phyloP scores from a whole-genome alignment of 2,797 vertebrate species.

The Lepus townsendii region DNA sequence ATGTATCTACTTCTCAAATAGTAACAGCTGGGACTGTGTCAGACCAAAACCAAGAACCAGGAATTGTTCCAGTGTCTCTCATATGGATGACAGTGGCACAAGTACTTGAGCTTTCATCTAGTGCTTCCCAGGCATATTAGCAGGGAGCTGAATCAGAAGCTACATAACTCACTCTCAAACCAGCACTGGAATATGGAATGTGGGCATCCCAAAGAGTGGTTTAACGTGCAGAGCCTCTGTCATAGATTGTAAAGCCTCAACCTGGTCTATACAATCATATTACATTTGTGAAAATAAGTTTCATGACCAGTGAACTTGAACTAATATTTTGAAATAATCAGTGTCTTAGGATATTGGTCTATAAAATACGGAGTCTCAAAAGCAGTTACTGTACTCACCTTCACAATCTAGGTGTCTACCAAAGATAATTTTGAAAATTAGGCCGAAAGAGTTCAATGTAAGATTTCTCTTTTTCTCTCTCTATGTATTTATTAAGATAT shows the following conservation, averaged over 20 bases:
- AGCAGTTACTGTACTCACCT: constrained; percentile 1
- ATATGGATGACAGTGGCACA: no score
- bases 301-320: not conserved
- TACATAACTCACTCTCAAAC: no score
- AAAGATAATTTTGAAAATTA: constrained; percentile 29
- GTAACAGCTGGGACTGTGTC: no score
- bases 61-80: no score
- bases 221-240: no score
- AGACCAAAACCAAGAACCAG: no score
- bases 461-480: not conserved
- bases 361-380: not conserved
- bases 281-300: not conserved
- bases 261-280: not conserved
- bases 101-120: no score
- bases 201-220: no score
- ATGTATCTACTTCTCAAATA: no score
- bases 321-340: constrained; percentile 3
- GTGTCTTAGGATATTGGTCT: not conserved
- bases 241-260: not conserved
- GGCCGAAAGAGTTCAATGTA: not conserved
- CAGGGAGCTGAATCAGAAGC: no score
- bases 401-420: not conserved
- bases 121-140: no score
- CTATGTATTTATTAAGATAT: not conserved
- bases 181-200: no score